Percentiles rank a stretch among this genome's conserved stretches.
Evolutionary conservation across 1,140 invertebrate species (phyloP).

Genomic region (Neelides sp.): DNA sequence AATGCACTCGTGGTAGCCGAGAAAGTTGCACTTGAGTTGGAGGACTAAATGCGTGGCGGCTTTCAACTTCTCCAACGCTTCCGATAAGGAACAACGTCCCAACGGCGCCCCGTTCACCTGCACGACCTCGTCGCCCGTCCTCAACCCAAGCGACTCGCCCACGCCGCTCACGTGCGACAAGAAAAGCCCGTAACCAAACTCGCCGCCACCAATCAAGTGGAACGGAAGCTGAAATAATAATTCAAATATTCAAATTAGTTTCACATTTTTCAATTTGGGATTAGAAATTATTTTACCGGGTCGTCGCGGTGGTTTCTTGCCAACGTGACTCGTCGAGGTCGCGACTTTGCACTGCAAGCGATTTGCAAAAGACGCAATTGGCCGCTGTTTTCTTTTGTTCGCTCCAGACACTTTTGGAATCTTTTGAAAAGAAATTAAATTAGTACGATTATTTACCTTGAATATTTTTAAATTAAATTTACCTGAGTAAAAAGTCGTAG

Average conservation of each 20-base stretch:
- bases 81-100: slow-evolving; percentile 73
- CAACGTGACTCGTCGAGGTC: slow-evolving; percentile 77
- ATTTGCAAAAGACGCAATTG: slow-evolving; percentile 74
- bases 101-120: slow-evolving; percentile 96
- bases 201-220: slow-evolving; percentile 82
- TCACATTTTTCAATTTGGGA: too few species aligned
- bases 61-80: slow-evolving; percentile 80
- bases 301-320: slow-evolving; percentile 83
- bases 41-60: slow-evolving; percentile 91
- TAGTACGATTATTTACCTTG: neutral
- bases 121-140: slow-evolving; percentile 91
- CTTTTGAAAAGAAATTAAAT: slow-evolving; percentile 44
- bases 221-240: too few species aligned
- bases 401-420: slow-evolving; percentile 74
- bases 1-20: slow-evolving; percentile 36
- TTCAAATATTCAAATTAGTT: too few species aligned
- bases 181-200: slow-evolving; percentile 69
- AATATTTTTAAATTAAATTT: slow-evolving; percentile 1
- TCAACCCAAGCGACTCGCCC: slow-evolving; percentile 88
- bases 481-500: slow-evolving; percentile 71
- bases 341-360: slow-evolving; percentile 89
- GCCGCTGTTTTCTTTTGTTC: slow-evolving; percentile 45
- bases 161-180: slow-evolving; percentile 57
- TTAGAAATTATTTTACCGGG: too few species aligned
- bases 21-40: slow-evolving; percentile 91